Base-by-base conservation (phyloP, 2,113 vertebrate species). In the Holacanthus passer region DNA sequence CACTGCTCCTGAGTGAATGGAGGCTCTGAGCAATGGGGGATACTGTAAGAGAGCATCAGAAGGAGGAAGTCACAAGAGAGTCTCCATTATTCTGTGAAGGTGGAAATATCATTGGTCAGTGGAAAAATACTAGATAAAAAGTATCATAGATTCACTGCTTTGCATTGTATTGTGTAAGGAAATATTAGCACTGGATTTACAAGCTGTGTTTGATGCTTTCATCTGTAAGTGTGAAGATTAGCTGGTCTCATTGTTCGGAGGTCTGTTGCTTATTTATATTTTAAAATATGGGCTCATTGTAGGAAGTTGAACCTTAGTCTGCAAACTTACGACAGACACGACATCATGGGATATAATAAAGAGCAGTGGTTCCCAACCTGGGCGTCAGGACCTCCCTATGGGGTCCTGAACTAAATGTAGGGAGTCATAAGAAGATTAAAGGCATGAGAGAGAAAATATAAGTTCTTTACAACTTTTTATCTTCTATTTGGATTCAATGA, bases 41-140 rank as follows among this genome's bases (percentile, higher is more conserved):
- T 62, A 88, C 79, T 81, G 91, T 90, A 88, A 82, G 77, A 71
- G 45, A 8, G 22, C 53, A 71, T 22, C 53, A 64, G 19, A n/a
- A 32, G 24, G 24, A 69, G 48, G 13, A 52, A 29, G 52, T 71
- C 31, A 59, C 3, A 52, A 48, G 24, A 71, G 8, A 70, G 16
- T 31, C 45, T 7, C 17, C 29, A 35, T 65, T 50, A 29, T 37
- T 31, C 11, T 13, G n/a, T 60, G 7, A 52, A 78, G 59, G 22
- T 12, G 29, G 7, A 20, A 27, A 50, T 14, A 1, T 16, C 6
- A 55, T 14, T 41, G 35, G 3, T 37, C 37, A 19, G 48, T 31
- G 7, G 41, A 35, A 12, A 53, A 32, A 31, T 27, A 32, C 11
- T 29, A 19, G 0, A 65, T 8, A 6, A 4, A n/a, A 55, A 35